Conservation (phyloP, 2,888 invertebrate genomes). For the Hyposoter didymator region DNA sequence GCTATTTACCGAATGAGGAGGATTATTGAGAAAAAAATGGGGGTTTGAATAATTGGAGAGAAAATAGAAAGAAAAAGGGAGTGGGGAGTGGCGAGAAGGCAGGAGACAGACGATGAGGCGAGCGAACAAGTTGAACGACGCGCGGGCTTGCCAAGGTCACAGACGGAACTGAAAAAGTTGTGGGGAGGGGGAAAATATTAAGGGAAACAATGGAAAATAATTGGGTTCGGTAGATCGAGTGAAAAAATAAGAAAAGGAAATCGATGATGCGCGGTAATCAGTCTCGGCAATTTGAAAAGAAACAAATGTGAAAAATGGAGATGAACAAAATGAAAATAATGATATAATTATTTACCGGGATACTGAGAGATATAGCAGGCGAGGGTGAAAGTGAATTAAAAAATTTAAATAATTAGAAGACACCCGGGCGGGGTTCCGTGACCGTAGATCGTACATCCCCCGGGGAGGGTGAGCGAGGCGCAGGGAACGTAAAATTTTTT, state of each 20-base stretch:
- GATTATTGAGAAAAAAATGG: constrained; percentile 34
- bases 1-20: constrained; percentile 66
- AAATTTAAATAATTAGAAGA: constrained; percentile 25
- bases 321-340: constrained; percentile 7
- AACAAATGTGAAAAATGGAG: not conserved
- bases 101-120: not conserved
- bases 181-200: constrained; percentile 10
- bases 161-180: constrained; percentile 16
- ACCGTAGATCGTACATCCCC: constrained; percentile 50
- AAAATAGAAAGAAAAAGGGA: not conserved
- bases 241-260: not conserved
- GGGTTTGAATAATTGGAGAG: constrained; percentile 1
- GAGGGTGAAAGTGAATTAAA: constrained; percentile 24
- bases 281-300: constrained; percentile 43
- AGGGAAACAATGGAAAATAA: constrained; percentile 24
- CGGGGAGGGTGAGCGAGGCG: constrained; percentile 63
- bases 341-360: constrained; percentile 32
- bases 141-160: constrained; percentile 49
- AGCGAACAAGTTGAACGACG: constrained; percentile 28
- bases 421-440: constrained; percentile 65
- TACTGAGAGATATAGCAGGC: constrained; percentile 28
- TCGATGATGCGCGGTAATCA: constrained; percentile 26
- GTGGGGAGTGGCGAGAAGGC: not conserved
- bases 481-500: constrained; percentile 46
- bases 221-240: constrained; percentile 18